Evolutionary conservation across 2,888 invertebrate genomes (phyloP).

Genomic region (Pachliopta kotzebuea): DNA sequence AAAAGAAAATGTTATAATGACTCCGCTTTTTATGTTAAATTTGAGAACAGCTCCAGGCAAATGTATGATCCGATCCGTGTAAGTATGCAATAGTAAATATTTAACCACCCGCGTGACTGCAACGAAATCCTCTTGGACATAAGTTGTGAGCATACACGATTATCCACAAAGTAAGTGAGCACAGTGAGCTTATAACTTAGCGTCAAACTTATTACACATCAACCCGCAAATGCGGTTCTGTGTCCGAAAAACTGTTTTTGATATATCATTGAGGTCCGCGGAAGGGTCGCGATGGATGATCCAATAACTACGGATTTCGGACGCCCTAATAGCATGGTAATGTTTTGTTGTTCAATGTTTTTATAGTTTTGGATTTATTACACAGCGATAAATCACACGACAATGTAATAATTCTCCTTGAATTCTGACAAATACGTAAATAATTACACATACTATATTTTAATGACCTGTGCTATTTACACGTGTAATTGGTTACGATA

Average conservation of each 20-base stretch:
- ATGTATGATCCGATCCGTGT: no score
- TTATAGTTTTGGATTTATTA: constrained; percentile 5
- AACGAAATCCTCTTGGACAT: neutral
- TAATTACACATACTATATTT: no score
- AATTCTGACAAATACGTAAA: no score
- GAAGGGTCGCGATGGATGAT: constrained; percentile 27
- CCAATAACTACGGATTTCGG: constrained; percentile 21
- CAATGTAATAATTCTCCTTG: no score
- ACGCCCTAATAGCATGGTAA: constrained; percentile 9
- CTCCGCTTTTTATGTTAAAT: no score
- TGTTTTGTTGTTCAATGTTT: constrained; percentile 12
- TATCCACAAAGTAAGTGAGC: constrained; percentile 16
- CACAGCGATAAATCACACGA: neutral
- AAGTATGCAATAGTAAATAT: no score
- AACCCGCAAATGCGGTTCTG: constrained; percentile 23
- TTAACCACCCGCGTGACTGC: no score
- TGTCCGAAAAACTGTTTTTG: constrained; percentile 24
- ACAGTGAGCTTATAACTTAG: constrained; percentile 13
- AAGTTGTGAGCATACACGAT: neutral
- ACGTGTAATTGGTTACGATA: no score
- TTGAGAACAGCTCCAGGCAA: no score
- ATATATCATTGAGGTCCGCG: constrained; percentile 27
- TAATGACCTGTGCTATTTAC: no score
- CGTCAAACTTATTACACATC: constrained; percentile 15
- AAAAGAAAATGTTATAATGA: no score